A percentile compares a stretch with the other conserved stretches of the same genome.
phyloP scores from a whole-genome alignment of 2,797 vertebrate species.

The Acipenser ruthenus region DNA sequence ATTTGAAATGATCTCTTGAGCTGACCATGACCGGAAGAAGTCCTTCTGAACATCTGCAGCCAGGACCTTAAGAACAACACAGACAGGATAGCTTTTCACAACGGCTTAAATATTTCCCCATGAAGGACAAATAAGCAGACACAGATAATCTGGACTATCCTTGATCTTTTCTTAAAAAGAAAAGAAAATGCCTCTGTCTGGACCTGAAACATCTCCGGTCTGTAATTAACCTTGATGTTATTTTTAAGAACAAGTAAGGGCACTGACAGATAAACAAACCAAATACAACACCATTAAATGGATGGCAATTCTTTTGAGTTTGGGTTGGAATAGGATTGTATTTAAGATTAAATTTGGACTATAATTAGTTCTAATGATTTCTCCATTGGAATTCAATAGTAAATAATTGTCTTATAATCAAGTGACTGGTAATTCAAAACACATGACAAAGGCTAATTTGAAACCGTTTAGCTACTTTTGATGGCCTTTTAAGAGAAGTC shows the following conservation, averaged over 20 bases:
- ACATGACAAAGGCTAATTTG: not conserved
- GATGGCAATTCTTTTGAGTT: too few species aligned
- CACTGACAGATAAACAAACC: slow-evolving; percentile 35
- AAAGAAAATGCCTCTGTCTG: slow-evolving; percentile 43
- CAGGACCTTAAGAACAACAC: slow-evolving; percentile 5
- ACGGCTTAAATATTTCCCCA: slow-evolving; percentile 39
- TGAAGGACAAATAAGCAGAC: slow-evolving; percentile 49
- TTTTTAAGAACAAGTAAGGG: slow-evolving; percentile 53
- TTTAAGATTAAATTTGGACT: too few species aligned
- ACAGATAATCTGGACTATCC: slow-evolving; percentile 36
- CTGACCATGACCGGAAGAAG: slow-evolving; percentile 37
- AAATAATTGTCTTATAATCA: not conserved
- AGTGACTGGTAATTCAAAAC: not conserved
- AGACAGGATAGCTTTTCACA: slow-evolving; percentile 29
- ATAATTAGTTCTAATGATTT: too few species aligned
- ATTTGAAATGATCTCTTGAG: slow-evolving; percentile 46
- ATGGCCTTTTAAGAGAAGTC: slow-evolving; percentile 9
- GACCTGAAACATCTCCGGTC: slow-evolving; percentile 33
- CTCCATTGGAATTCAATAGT: too few species aligned
- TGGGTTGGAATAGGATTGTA: too few species aligned
- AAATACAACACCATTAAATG: too few species aligned
- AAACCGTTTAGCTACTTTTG: not conserved
- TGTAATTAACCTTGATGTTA: slow-evolving; percentile 64
- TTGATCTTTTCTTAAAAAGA: slow-evolving; percentile 49
- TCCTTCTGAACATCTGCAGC: slow-evolving; percentile 39